A percentile compares a stretch with the other conserved stretches of the same genome.
These are phyloP conservation scores for Emydocephalus ijimae DNA, from an alignment of 2,113 vertebrate genomes.

Conservation along the genomic window DNA sequence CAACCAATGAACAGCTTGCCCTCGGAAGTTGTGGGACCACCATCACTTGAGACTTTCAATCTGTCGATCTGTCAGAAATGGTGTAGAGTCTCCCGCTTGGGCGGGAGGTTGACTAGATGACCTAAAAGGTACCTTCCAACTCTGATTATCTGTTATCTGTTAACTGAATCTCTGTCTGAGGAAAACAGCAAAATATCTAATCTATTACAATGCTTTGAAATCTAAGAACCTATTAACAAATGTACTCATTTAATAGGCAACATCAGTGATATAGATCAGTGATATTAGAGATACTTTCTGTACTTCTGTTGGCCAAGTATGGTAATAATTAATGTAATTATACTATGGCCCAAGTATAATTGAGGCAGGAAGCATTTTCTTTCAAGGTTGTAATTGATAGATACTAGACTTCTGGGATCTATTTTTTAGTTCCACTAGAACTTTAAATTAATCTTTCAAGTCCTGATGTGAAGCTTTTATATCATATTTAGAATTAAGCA, in stretches of 20 bases:
- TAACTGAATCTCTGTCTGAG: neutral
- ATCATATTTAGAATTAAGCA: neutral
- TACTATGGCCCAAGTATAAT: neutral
- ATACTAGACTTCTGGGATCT: neutral
- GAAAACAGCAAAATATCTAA: neutral
- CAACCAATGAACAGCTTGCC: too few relatives aligned
- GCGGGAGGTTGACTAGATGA: too few relatives aligned
- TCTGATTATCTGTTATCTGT: too few relatives aligned
- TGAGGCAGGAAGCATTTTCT: constrained; percentile 3
- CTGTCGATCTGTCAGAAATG: too few relatives aligned
- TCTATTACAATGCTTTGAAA: neutral
- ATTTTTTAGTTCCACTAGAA: neutral
- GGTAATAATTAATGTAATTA: neutral
- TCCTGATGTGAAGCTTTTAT: neutral
- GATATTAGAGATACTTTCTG: neutral
- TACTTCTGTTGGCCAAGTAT: too few relatives aligned
- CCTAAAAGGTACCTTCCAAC: too few relatives aligned
- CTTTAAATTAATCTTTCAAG: neutral
- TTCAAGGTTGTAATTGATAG: neutral
- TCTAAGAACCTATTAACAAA: neutral
- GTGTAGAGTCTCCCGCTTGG: too few relatives aligned
- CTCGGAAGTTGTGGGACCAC: too few relatives aligned
- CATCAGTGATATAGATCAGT: neutral
- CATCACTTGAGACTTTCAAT: too few relatives aligned
- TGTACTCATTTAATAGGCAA: neutral